Conservation (phyloP, 2,797 vertebrate genomes). For the Carduelis carduelis region DNA sequence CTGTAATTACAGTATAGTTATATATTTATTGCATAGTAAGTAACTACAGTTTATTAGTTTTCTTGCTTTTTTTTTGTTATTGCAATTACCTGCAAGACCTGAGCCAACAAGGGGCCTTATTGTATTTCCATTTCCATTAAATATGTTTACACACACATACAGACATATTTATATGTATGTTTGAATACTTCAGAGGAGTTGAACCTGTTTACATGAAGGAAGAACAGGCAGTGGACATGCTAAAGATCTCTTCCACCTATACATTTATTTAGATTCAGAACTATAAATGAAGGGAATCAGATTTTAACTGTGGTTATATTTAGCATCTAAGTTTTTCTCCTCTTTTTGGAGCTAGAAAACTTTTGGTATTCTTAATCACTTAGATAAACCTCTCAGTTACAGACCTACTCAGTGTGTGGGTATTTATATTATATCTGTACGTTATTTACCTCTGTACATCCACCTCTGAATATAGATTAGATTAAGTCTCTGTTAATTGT, state of each 20-base stretch:
- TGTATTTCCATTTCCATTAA: not conserved
- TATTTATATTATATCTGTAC: slow-evolving; percentile 20
- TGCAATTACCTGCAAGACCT: not conserved
- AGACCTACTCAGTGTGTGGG: slow-evolving; percentile 4
- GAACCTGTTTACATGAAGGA: not conserved
- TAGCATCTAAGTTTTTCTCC: not conserved
- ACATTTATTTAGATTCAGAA: not conserved
- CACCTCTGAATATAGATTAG: not conserved
- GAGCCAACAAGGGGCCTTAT: not conserved
- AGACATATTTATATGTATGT: not conserved
- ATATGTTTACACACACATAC: not conserved
- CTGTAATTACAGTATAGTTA: slow-evolving; percentile 55
- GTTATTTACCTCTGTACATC: slow-evolving; percentile 33
- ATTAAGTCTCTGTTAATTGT: slow-evolving; percentile 17
- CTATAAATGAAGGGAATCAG: not conserved
- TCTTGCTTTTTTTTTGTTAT: not conserved
- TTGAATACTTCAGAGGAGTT: not conserved
- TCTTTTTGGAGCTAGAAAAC: not conserved
- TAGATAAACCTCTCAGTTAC: slow-evolving; percentile 42
- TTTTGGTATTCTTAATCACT: slow-evolving; percentile 17
- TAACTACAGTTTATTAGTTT: slow-evolving; percentile 16
- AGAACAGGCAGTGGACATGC: not conserved
- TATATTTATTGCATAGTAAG: slow-evolving; percentile 1
- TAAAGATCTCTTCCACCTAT: not conserved
- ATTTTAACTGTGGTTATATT: slow-evolving; percentile 13